Conservation (phyloP, 2,888 invertebrate genomes). For the Xestia rhomboidea region DNA sequence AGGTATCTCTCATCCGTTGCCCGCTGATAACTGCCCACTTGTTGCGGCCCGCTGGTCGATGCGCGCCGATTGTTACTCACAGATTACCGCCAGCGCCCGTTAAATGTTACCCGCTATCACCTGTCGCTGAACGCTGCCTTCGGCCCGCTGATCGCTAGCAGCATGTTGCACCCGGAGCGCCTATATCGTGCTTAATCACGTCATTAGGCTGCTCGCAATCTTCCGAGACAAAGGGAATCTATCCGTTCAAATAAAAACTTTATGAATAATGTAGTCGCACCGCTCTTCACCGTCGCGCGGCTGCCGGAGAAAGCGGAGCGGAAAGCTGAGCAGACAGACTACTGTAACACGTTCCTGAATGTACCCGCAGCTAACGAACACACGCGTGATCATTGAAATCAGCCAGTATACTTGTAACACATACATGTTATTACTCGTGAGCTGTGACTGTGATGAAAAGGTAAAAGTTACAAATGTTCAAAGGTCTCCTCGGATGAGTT, state of each 20-base stretch:
- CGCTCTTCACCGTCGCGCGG: background rate
- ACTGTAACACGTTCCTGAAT: background rate
- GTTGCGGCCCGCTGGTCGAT: background rate
- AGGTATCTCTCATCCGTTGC: too few relatives aligned
- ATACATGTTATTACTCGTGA: background rate
- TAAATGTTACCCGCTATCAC: background rate
- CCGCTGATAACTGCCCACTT: background rate
- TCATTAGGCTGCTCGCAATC: slow-evolving; percentile 40
- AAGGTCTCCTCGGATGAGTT: slow-evolving; percentile 21
- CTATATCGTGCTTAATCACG: slow-evolving; percentile 32
- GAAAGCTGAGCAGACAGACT: background rate
- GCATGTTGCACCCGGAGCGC: background rate
- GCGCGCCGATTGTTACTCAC: background rate
- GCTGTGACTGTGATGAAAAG: slow-evolving; percentile 8
- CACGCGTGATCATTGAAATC: slow-evolving; percentile 1
- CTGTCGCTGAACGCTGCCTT: background rate
- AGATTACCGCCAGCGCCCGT: background rate
- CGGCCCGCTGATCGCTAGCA: background rate
- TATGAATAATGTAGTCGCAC: slow-evolving; percentile 50
- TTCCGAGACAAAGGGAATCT: slow-evolving; percentile 32
- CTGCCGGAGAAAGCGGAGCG: background rate
- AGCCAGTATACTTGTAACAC: background rate
- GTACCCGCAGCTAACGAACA: background rate
- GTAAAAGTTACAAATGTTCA: slow-evolving; percentile 25
- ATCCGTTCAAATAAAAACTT: slow-evolving; percentile 40